Evolutionary conservation across 2,113 vertebrate genomes (phyloP).

Genomic region (Dromaius novaehollandiae): DNA sequence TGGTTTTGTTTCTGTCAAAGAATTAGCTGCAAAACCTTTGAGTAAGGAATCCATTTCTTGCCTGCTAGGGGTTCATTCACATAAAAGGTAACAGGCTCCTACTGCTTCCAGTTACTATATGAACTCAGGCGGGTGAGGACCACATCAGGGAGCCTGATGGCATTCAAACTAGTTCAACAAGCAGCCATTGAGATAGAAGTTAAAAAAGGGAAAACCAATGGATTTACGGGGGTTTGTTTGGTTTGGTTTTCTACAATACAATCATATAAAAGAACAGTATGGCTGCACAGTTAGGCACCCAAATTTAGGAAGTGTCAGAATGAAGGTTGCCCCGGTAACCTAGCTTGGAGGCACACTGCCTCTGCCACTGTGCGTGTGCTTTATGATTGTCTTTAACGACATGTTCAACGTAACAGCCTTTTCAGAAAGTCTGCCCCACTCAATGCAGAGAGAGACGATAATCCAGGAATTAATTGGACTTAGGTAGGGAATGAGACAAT

Average conservation of each 20-base stretch:
- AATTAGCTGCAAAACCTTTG: background rate
- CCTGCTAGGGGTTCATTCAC: rapidly evolving
- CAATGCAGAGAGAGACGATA: rapidly evolving
- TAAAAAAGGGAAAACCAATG: no score
- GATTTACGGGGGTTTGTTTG: rapidly evolving
- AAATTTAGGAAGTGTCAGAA: background rate
- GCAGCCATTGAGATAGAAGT: no score
- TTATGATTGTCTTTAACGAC: background rate
- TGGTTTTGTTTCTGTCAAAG: background rate
- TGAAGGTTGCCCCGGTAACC: background rate
- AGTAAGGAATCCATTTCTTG: background rate
- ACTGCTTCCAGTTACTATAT: rapidly evolving
- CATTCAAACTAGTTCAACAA: rapidly evolving
- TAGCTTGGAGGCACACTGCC: background rate
- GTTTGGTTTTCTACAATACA: rapidly evolving
- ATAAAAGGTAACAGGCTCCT: background rate
- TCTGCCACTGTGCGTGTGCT: rapidly evolving
- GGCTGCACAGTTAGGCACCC: background rate
- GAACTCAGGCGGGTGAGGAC: rapidly evolving
- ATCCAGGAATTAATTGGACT: background rate
- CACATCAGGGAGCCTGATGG: rapidly evolving
- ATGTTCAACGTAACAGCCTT: background rate
- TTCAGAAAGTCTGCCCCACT: rapidly evolving
- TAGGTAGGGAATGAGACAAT: background rate
- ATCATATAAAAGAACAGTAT: no score